phyloP scores from a whole-genome alignment of 2,113 vertebrate species.

The Apteryx owenii region DNA sequence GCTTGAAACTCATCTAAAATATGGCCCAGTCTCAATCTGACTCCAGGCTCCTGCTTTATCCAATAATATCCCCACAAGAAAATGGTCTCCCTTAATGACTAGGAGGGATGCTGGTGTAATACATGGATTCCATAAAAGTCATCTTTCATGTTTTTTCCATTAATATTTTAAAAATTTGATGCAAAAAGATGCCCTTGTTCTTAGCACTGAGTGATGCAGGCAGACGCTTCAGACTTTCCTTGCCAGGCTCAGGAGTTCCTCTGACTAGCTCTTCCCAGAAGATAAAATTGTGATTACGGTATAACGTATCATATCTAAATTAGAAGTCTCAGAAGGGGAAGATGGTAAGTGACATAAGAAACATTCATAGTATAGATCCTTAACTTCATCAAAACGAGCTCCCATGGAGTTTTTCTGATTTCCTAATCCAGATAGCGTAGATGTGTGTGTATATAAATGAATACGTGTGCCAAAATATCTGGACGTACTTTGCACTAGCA shows the following conservation, averaged over 20 bases:
- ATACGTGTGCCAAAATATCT: fast-evolving
- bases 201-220: neutral
- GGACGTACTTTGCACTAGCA: neutral
- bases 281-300: neutral
- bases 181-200: neutral
- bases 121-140: neutral
- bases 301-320: neutral
- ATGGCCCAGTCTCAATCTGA: slow-evolving; percentile 11
- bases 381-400: neutral
- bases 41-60: slow-evolving; percentile 19
- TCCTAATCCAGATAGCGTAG: neutral
- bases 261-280: neutral
- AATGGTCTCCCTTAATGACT: neutral
- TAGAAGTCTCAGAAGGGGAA: neutral
- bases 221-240: neutral
- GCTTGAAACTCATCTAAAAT: slow-evolving; percentile 15
- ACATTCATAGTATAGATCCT: neutral
- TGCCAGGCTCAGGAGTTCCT: neutral
- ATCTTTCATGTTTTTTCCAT: neutral
- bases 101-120: neutral
- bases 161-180: neutral
- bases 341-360: neutral
- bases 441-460: neutral
- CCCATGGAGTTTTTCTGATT: neutral
- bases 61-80: neutral